A percentile compares a stretch with the other conserved stretches of the same genome.
Evolutionary conservation across 1,140 invertebrate genomes (phyloP).

Genomic region (Drosophila lowei): DNA sequence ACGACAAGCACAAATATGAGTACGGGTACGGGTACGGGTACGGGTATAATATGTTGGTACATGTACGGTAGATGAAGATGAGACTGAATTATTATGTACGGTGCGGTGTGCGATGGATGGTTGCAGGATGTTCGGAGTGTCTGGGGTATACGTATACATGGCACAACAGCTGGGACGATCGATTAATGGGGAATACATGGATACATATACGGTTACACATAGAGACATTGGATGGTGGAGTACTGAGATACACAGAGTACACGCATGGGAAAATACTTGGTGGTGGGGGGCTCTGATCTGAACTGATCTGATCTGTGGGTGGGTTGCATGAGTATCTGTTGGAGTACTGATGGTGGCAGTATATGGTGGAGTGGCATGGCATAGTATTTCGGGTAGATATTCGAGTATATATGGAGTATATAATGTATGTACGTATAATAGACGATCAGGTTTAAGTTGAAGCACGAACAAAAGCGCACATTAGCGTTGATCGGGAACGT

Average conservation of each 20-base stretch:
- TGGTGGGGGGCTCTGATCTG: constrained; percentile 6
- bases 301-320: constrained; percentile 9
- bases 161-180: no score
- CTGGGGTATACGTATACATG: no score
- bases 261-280: background rate
- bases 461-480: constrained; percentile 75
- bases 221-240: constrained; percentile 26
- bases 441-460: constrained; percentile 58
- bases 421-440: constrained; percentile 45
- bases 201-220: constrained; percentile 16
- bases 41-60: no score
- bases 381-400: constrained; percentile 19
- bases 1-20: no score
- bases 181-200: background rate
- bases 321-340: background rate
- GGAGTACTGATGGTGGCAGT: no score
- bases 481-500: constrained; percentile 35
- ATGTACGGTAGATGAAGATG: no score
- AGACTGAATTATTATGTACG: no score
- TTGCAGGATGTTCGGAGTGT: no score
- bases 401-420: constrained; percentile 23
- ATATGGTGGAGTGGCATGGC: no score
- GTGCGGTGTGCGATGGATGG: no score
- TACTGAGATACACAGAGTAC: background rate
- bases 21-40: no score